phyloP scores from a whole-genome alignment of 2,888 invertebrate genomes.

The Drosophila cracens region DNA sequence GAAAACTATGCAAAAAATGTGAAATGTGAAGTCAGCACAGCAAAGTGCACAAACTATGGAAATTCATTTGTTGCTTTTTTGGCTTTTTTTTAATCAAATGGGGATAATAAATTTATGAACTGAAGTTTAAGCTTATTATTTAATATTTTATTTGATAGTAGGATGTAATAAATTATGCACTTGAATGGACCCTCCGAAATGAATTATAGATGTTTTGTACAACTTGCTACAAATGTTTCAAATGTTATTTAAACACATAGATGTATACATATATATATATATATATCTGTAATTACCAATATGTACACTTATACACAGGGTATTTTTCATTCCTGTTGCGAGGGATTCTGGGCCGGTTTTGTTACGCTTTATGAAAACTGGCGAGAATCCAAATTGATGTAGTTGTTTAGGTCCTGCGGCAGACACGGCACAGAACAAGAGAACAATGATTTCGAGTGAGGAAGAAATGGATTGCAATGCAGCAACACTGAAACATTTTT shows the following conservation, averaged over 20 bases:
- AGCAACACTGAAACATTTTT: slow-evolving; percentile 10
- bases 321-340: slow-evolving; percentile 8
- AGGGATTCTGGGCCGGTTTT: neutral
- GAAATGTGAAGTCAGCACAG: slow-evolving; percentile 64
- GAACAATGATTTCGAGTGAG: slow-evolving; percentile 25
- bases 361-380: slow-evolving; percentile 44
- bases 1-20: slow-evolving; percentile 22
- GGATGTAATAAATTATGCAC: neutral
- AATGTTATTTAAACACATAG: neutral
- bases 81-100: neutral
- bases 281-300: neutral
- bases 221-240: neutral
- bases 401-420: slow-evolving; percentile 38
- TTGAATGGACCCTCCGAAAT: neutral
- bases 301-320: slow-evolving; percentile 8
- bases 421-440: slow-evolving; percentile 37
- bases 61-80: slow-evolving; percentile 56
- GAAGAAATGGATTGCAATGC: slow-evolving; percentile 21
- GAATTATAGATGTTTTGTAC: neutral
- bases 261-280: neutral
- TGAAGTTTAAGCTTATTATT: neutral
- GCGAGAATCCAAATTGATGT: slow-evolving; percentile 54
- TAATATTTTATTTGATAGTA: neutral
- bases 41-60: slow-evolving; percentile 64
- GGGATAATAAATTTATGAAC: slow-evolving; percentile 1